A percentile compares a stretch with the other conserved stretches of the same genome.
Conservation (phyloP, 2,888 invertebrate species). For the Shargacucullia verbasci region DNA sequence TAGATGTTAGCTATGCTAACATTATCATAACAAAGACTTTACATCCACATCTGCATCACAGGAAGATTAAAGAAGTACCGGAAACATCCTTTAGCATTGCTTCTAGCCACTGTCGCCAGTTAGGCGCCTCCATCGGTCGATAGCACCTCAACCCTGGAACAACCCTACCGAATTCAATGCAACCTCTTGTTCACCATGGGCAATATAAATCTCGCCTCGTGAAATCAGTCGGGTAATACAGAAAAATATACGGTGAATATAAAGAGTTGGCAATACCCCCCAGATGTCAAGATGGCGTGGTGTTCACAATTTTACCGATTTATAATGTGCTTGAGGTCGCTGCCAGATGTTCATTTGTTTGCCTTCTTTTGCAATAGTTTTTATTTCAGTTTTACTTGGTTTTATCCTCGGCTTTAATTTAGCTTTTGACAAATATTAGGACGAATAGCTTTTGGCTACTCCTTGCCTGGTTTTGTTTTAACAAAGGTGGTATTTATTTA, state of each 20-base stretch:
- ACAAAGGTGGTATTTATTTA: no score
- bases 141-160: slow-evolving; percentile 59
- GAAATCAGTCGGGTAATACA: slow-evolving; percentile 32
- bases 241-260: slow-evolving; percentile 37
- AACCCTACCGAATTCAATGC: slow-evolving; percentile 45
- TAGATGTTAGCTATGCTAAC: neutral
- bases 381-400: slow-evolving; percentile 3
- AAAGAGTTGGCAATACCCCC: slow-evolving; percentile 19
- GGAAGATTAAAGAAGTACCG: slow-evolving; percentile 15
- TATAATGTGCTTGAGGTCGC: slow-evolving; percentile 25
- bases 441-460: no score
- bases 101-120: slow-evolving; percentile 65
- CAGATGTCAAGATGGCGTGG: slow-evolving; percentile 6
- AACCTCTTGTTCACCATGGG: neutral
- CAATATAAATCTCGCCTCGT: slow-evolving; percentile 4
- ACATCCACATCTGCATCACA: slow-evolving; percentile 9
- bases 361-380: slow-evolving; percentile 33
- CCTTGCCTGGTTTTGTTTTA: no score
- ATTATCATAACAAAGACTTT: neutral
- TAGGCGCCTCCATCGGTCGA: slow-evolving; percentile 74
- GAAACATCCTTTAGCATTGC: slow-evolving; percentile 49
- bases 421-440: no score
- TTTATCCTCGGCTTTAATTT: no score
- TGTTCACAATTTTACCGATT: slow-evolving; percentile 39
- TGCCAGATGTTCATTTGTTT: slow-evolving; percentile 58